A percentile compares a stretch with the other conserved stretches of the same genome.
Conservation (phyloP, 2,888 invertebrate genomes). For the Sinhomidia bicolor region DNA sequence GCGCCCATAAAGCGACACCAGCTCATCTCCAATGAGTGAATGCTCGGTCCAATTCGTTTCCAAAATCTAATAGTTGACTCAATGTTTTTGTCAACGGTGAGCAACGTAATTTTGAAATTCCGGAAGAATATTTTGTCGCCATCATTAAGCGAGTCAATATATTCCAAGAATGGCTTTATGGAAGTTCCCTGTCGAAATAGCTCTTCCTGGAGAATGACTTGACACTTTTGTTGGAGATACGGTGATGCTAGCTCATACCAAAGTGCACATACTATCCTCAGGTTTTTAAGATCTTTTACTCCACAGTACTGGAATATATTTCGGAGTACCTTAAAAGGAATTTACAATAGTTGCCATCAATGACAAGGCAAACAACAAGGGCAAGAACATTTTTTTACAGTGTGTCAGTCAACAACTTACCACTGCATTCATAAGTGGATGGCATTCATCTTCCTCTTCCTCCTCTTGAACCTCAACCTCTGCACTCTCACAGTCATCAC, state of each 20-base stretch:
- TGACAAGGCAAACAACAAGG: not conserved
- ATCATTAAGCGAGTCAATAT: conserved; percentile 29
- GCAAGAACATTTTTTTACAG: not conserved
- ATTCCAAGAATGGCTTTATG: conserved; percentile 51
- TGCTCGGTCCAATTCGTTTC: conserved; percentile 69
- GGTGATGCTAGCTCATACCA: conserved; percentile 70
- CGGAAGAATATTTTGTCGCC: conserved; percentile 58
- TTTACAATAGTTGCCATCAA: not conserved
- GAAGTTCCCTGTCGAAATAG: conserved; percentile 58
- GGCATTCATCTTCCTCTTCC: conserved; percentile 57
- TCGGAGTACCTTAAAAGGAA: conserved; percentile 64
- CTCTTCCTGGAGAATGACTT: conserved; percentile 69
- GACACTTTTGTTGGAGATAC: conserved; percentile 65
- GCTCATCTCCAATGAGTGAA: conserved; percentile 69
- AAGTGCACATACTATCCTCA: conserved; percentile 63
- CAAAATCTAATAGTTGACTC: conserved; percentile 67
- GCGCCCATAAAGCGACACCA: conserved; percentile 69
- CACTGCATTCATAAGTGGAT: conserved; percentile 68
- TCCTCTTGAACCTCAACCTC: conserved; percentile 30
- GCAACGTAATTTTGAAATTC: conserved; percentile 69
- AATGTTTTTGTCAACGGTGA: conserved; percentile 56
- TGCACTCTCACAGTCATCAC: conserved; percentile 15
- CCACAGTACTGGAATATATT: conserved; percentile 72
- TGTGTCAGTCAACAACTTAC: conserved; percentile 21
- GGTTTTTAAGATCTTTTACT: conserved; percentile 71